Base-by-base conservation (phyloP, 2,113 vertebrate species). In the Hippocampus comes region DNA sequence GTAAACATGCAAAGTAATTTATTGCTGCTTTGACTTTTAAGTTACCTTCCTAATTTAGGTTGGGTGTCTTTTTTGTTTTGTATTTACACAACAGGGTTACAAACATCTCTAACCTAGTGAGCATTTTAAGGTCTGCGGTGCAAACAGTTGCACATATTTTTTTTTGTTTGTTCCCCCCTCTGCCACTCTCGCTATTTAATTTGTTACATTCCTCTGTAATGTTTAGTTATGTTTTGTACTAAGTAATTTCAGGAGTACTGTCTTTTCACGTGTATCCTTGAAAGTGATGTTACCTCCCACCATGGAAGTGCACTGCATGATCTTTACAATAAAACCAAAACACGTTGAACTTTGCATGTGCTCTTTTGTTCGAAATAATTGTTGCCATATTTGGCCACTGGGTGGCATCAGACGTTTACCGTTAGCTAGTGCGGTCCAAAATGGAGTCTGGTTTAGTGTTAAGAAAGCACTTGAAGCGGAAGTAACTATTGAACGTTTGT, bases 181-280 rank as follows among this genome's bases (percentile, higher is more conserved):
- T 11, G 9, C 30, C 67, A 38, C 49, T 68, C 49, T 75, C 82
- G 78, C 92, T 95, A 95, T 96, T 97, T 95, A 94, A 95, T 91
- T 96, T 96, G 95, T 95, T 94, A 95, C 96, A 97, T 97, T 97
- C 96, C 95, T 94, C 72, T 89, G 93, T 92, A 92, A 92, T 92
- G 79, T 91, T 90, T 87, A 88, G 84, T 86, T 85, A 81, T 77
- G 67, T 89, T 91, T 97, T 98, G 95, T 98, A 98, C 93, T 95
- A 95, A 94, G 92, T 94, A 93, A 95, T 87, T 94, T 89, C 91
- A 95, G 90, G 53, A 84, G 82, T 90, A 82, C 78, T 80, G 75
- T 90, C 92, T 94, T 94, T 95, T 93, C 87, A 87, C 92, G 92
- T 89, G 86, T 89, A 89, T 93, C 94, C 92, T 95, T 87, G 82